A percentile compares a stretch with the other conserved stretches of the same genome.
phyloP scores from a whole-genome alignment of 92 coral and sea anemone species.

The Bergia sp. region DNA sequence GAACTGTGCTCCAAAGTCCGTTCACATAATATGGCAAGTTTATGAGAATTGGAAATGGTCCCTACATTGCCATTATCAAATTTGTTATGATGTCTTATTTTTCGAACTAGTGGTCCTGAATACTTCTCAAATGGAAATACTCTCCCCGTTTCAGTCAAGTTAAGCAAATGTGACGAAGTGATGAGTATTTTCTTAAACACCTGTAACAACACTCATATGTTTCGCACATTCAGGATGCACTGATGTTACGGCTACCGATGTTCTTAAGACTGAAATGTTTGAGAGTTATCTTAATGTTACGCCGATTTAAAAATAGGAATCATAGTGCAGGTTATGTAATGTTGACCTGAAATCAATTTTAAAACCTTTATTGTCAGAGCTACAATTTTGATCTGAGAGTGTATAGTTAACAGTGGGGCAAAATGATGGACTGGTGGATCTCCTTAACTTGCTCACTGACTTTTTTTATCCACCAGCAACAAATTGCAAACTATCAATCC shows the following conservation, averaged over 20 bases:
- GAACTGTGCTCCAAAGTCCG: too few relatives aligned
- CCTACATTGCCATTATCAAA: too few relatives aligned
- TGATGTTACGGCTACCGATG: neutral
- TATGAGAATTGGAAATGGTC: too few relatives aligned
- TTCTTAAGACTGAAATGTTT: neutral
- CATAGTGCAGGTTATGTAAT: neutral
- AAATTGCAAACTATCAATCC: conserved; percentile 89
- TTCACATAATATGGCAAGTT: too few relatives aligned
- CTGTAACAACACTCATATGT: too few relatives aligned
- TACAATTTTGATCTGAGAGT: too few relatives aligned
- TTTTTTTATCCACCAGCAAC: conserved; percentile 65
- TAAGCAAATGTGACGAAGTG: neutral
- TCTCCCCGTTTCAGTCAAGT: neutral
- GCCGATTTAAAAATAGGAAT: neutral
- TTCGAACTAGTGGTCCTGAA: too few relatives aligned
- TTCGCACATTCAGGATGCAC: neutral
- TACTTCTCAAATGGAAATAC: neutral
- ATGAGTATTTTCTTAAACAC: too few relatives aligned
- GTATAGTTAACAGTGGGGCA: neutral
- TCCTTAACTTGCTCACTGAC: neutral
- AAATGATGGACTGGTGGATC: neutral
- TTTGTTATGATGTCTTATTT: too few relatives aligned
- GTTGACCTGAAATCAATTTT: neutral
- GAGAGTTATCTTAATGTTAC: neutral
- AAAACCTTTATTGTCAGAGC: neutral